Conservation (phyloP, 2,888 invertebrate genomes). For the Drosophila merina region DNA sequence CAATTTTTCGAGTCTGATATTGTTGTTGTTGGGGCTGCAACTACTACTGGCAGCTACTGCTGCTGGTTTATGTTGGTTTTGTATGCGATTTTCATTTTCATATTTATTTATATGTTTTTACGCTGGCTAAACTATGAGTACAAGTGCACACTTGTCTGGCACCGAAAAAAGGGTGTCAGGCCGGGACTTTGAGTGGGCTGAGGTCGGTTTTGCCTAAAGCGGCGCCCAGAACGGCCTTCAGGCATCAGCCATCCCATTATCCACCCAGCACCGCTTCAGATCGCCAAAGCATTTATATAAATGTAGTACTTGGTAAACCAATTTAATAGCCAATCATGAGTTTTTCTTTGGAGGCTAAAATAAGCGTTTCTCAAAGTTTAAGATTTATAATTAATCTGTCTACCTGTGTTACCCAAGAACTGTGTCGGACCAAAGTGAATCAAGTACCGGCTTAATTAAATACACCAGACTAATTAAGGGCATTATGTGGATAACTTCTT, state of each 20-base stretch:
- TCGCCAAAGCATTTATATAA: constrained; percentile 25
- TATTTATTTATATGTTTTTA: constrained; percentile 77
- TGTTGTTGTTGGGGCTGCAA: constrained; percentile 17
- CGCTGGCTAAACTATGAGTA: constrained; percentile 75
- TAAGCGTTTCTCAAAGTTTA: too few relatives aligned
- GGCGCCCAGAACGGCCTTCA: constrained; percentile 49
- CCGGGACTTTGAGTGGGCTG: constrained; percentile 19
- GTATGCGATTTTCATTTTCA: constrained; percentile 69
- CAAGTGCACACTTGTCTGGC: constrained; percentile 74
- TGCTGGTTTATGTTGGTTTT: constrained; percentile 34
- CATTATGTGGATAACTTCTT: not conserved
- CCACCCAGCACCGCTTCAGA: constrained; percentile 6
- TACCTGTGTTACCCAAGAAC: not conserved
- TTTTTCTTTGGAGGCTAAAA: constrained; percentile 13
- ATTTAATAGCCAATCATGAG: constrained; percentile 67
- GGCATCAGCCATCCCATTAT: constrained; percentile 2
- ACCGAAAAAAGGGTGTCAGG: constrained; percentile 16
- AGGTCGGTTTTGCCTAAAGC: constrained; percentile 64
- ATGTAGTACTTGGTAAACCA: constrained; percentile 66
- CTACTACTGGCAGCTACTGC: not conserved
- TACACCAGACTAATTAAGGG: not conserved
- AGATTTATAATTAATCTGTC: not conserved
- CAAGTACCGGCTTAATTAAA: not conserved
- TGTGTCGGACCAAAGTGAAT: not conserved
- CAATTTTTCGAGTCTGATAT: constrained; percentile 49